phyloP scores from a whole-genome alignment of 23 tunicate genomes.

The Trididemnum miniatum region DNA sequence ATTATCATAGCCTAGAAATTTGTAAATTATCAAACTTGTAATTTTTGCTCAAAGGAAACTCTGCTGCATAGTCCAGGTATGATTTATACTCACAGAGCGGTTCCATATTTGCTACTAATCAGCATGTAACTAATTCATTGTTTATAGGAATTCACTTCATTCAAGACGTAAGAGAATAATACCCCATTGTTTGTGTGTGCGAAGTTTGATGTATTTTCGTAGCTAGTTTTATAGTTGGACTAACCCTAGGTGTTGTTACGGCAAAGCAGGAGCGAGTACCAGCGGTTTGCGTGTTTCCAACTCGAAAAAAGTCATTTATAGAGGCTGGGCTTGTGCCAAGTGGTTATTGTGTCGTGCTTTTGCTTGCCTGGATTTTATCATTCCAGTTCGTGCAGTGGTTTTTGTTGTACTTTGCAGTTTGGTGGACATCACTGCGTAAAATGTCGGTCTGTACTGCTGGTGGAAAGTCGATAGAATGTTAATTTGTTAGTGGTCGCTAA shows the following conservation, averaged over 20 bases:
- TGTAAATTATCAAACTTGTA: too few species aligned
- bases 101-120: too few species aligned
- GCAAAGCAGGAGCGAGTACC: background rate
- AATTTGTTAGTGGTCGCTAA: too few species aligned
- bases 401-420: background rate
- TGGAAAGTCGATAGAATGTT: too few species aligned
- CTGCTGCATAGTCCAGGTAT: too few species aligned
- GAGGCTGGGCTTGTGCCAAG: too few species aligned
- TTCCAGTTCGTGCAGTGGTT: constrained; percentile 27
- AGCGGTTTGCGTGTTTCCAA: background rate
- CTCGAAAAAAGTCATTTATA: too few species aligned
- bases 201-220: background rate
- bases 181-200: background rate
- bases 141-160: background rate
- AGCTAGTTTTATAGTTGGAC: constrained; percentile 14
- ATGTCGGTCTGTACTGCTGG: background rate
- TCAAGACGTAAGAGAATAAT: background rate
- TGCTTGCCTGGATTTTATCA: background rate
- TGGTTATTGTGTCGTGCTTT: too few species aligned
- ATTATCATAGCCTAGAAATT: too few species aligned
- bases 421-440: background rate
- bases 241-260: background rate
- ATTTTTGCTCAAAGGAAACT: too few species aligned
- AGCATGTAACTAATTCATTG: background rate
- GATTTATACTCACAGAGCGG: too few species aligned